Conservation (phyloP, 2,113 vertebrate genomes). For the Vimba vimba region DNA sequence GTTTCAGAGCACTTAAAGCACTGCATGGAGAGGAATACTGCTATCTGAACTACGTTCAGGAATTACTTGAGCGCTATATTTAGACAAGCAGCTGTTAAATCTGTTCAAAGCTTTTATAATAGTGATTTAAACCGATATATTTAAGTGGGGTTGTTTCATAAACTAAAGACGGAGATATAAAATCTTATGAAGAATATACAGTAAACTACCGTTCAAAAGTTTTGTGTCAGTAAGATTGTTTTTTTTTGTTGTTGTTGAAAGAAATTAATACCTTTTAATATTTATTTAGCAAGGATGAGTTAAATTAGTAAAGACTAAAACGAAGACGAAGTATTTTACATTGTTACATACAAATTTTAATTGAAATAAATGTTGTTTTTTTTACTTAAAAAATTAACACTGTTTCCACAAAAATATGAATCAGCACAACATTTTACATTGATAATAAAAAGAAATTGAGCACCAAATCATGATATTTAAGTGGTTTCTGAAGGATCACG, state of each 20-base stretch:
- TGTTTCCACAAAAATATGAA: neutral
- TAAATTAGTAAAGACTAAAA: neutral
- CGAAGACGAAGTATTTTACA: neutral
- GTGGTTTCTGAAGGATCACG: neutral
- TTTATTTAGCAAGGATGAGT: neutral
- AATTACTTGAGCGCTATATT: neutral
- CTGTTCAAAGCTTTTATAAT: neutral
- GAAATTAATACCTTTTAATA: neutral
- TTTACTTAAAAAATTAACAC: neutral
- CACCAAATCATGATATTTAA: neutral
- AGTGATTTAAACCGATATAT: constrained; percentile 3
- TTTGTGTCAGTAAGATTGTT: neutral
- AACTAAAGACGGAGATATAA: neutral
- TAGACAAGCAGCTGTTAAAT: constrained; percentile 28
- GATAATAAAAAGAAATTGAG: neutral
- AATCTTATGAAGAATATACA: constrained; percentile 2
- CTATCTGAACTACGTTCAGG: neutral
- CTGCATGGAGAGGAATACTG: neutral
- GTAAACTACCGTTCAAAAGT: neutral
- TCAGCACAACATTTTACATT: neutral
- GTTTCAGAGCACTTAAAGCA: constrained; percentile 13
- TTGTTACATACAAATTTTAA: neutral
- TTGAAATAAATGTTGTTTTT: neutral
- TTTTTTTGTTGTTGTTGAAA: neutral
- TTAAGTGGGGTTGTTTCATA: constrained; percentile 12